Evolutionary conservation across 2,888 invertebrate species (phyloP).

Genomic region (Malachius bipustulatus): DNA sequence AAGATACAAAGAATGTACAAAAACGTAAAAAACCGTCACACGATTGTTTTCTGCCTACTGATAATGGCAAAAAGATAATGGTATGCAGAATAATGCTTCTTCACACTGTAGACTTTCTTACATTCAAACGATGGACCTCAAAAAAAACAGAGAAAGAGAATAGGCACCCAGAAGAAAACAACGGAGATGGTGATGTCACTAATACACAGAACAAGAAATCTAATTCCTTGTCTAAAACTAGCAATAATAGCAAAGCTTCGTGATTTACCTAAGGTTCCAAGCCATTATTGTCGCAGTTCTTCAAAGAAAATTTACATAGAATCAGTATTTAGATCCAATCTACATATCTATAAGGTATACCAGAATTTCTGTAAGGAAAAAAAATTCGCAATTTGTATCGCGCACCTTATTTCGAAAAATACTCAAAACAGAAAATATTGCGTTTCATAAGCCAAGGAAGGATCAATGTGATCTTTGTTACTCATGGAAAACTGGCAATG

Average conservation of each 20-base stretch:
- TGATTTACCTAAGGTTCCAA: slow-evolving; percentile 3
- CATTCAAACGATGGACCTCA: not conserved
- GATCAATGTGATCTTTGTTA: slow-evolving; percentile 1
- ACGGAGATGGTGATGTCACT: slow-evolving; percentile 3
- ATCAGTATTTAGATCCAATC: slow-evolving; percentile 1
- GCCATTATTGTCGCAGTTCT: slow-evolving; percentile 1
- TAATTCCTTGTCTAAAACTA: slow-evolving; percentile 1
- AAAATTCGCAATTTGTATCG: slow-evolving; percentile 1
- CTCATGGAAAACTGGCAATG: not conserved
- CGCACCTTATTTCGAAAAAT: not conserved
- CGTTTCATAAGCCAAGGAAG: slow-evolving; percentile 1
- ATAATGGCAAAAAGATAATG: slow-evolving; percentile 3
- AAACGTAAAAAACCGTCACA: slow-evolving; percentile 1
- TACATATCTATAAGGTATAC: slow-evolving; percentile 2
- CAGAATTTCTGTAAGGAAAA: not conserved
- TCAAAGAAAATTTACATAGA: slow-evolving; percentile 2
- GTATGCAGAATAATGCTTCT: not conserved
- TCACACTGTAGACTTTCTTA: not conserved
- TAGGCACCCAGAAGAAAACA: not conserved
- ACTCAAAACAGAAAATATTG: slow-evolving; percentile 1
- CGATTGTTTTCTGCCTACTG: slow-evolving; percentile 1
- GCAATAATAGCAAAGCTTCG: slow-evolving; percentile 1
- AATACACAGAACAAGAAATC: not conserved
- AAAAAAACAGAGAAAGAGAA: not conserved
- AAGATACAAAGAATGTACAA: slow-evolving; percentile 1